phyloP scores from a whole-genome alignment of 2,888 invertebrate species.

The Phasia obesa region DNA sequence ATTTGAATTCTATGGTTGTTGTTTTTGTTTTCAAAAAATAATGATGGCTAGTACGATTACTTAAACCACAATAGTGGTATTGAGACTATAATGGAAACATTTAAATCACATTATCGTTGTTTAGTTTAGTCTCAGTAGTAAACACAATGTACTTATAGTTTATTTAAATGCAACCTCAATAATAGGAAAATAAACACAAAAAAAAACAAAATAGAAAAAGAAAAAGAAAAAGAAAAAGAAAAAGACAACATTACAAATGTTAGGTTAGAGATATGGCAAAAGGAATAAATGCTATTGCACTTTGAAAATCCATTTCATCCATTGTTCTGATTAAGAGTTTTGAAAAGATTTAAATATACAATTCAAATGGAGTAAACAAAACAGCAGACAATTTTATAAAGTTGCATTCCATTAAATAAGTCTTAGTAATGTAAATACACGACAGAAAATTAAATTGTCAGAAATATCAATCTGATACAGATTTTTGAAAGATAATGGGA shows the following conservation, averaged over 20 bases:
- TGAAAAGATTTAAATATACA: not conserved
- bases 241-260: constrained; percentile 5
- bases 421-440: no score
- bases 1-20: constrained; percentile 25
- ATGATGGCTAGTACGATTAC: constrained; percentile 56
- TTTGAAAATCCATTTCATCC: not conserved
- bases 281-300: constrained; percentile 1
- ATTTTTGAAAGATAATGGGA: no score
- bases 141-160: constrained; percentile 41
- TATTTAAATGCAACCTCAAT: constrained; percentile 56
- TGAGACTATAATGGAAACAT: constrained; percentile 73
- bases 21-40: constrained; percentile 32
- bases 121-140: constrained; percentile 75
- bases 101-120: constrained; percentile 81
- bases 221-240: not conserved
- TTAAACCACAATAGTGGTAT: constrained; percentile 52
- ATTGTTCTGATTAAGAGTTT: constrained; percentile 18
- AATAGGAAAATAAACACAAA: not conserved
- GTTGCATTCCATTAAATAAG: no score
- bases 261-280: not conserved
- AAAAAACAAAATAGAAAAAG: constrained; percentile 4
- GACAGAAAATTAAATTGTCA: no score
- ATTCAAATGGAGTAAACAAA: not conserved
- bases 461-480: no score
- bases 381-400: not conserved